Base-by-base conservation (phyloP, 2,113 vertebrate genomes). In the Cyphomyrus discorhynchus region DNA sequence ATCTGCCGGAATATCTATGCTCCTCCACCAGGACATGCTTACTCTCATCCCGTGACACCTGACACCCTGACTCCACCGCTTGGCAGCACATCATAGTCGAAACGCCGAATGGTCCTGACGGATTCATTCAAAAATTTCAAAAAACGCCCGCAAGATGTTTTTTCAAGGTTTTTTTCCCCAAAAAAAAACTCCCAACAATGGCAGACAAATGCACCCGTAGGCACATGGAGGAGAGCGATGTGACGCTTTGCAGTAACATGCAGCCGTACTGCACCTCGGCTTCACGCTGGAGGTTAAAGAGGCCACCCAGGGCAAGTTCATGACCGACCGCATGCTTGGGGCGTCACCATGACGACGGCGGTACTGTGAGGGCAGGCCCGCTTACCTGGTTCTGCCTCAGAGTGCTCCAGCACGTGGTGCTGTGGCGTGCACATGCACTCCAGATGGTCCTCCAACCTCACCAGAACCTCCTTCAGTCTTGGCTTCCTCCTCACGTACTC, bases 361-460 rank as follows among this genome's bases (percentile, higher is more conserved):
- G 10, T 31, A 70, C 62, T 13, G n/a, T 13, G 62, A 70, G 1
- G 17, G 17, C n/a, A 42, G 47, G 19, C 35, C 45, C 2, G 62
- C 92, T 93, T 96, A 99, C 98, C 98, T 86, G 97, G 96, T 95
- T 98, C 98, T 96, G 97, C 96, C 93, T 99, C 98, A 87, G 97
- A 95, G 94, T 96, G 96, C 94, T 97, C 98, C 90, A 95, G 96
- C 94, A 95, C 95, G 89, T 96, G 97, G 95, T 97, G 96, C 90
- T 97, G 95, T 83, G 96, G 95, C 15, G 96, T 94, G 92, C 98
- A 99, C 87, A 96, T 94, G 90, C 98, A 99, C 94, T 99, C 98
- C 96, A 98, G 95, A 94, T 99, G 98, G 94, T 99, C 98, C 96
- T 99, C 98, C 96, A 99, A 96, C 94, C 97, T 95, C 94, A 99